Evolutionary conservation across 2,797 vertebrate genomes (phyloP), one percentile per base, ranked within the genome.

Genomic region (Gallinago nigripennis): DNA sequence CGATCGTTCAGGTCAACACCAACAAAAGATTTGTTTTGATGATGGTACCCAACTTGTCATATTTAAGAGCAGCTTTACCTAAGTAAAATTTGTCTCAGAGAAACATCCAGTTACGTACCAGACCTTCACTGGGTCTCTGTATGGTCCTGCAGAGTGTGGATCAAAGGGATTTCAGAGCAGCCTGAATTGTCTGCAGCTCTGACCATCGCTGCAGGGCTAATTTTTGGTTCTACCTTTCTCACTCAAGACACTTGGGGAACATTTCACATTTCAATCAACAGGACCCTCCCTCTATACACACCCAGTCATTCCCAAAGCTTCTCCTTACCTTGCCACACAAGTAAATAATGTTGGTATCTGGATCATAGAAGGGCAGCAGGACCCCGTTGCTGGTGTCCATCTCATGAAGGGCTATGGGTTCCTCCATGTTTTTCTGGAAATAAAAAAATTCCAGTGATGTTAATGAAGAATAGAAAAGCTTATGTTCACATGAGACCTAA

Each of bases 381-480:
- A 99, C 99, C 16, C 99, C 99, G 0, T 99, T 99, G 97, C 99
- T 99, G 37, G 98, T 99, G 97, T 99, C 99, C 99, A 99, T 98
- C 97, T 99, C 99, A 17, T 98, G 98, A 61, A 99, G 98, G 46
- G 98, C 98, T 70, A 99, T 98, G 6, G 99, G 97, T 83, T 99
- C 99, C 13, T 99, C 98, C 98, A 99, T 99, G 95, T 98, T 99
- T 98, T 99, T 97, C 99, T 99, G 97, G 41, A 86, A 86, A 88
- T 6, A 56, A 82, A 90, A 46, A 37, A 86, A 39, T 8, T 4
- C 24, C 28, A 76, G 35, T 3, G 17, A 48, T 33, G 71, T 41
- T 39, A 70, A 16, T 12, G 16, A 79, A 57, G 90, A 68, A 24
- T 9, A 12, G 46, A 58, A 91, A 78, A 63, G 37, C n/a, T 80